Evolutionary conservation across 2,888 invertebrate species (phyloP), one percentile per base, ranked within the genome.

Genomic region (Dorcus hopei): DNA sequence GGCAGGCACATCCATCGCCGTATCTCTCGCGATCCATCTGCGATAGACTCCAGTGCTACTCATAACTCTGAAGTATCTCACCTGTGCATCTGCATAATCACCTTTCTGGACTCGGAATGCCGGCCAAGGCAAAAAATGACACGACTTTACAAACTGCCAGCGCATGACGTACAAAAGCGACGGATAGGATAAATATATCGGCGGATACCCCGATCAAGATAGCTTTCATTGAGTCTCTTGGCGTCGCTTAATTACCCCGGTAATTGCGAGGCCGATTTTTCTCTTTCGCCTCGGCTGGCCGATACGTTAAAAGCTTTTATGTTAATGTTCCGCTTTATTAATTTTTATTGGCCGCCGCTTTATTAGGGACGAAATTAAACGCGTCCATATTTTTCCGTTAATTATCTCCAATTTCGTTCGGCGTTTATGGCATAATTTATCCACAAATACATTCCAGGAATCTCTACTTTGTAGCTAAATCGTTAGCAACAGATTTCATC

Each of bases 41-140:
- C 62, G 62, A 59, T 64, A 64, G 64, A 62, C 55, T 51, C 59
- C 42, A 54, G 52, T 50, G 64, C 56, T 62, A 61, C 62, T 64
- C 64, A 64, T 64, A 64, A 62, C 61, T 64, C 52, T 61, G 61
- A 59, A 61, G 59, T 64, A 64, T 64, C 64, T 64, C 57, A 42
- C 52, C 59, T 56, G 62, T 49, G 57, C 57, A 64, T 64, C 64
- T 64, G 59, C 61, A 64, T 64, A 64, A 61, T 64, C 64, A 61
- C 61, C 60, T 62, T 33, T 33, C 52, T 43, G 42, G 57, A 57
- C 52, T 49, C 42, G 52, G 55, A 47, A 49, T 42, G 54, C 51
- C 43, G 38, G 50, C 43, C 26, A 52, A 43, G 6, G 23, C 33
- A 38, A 54, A 54, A 54, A 43, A 33, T 23, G 39, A 47, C 19